Percentiles rank a stretch among this genome's conserved stretches.
These are phyloP conservation scores for Zenarchopterus dispar DNA, from an alignment of 2,797 vertebrate species.

Conservation along the genomic window DNA sequence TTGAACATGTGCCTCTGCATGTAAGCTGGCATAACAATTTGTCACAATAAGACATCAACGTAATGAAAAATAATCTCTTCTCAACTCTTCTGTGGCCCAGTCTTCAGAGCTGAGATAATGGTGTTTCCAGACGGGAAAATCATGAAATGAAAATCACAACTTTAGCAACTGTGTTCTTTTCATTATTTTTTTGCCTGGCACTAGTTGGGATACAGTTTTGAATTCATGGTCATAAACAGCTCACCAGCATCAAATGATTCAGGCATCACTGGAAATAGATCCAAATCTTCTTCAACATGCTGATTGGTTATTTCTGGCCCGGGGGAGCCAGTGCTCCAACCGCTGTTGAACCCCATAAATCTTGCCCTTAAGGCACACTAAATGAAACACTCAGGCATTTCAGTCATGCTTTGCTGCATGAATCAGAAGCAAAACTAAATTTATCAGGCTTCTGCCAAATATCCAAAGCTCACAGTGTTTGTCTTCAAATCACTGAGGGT, in stretches of 20 bases:
- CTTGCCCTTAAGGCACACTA: conserved; percentile 38
- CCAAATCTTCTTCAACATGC: conserved; percentile 19
- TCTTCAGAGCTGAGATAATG: background rate
- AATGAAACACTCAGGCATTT: conserved; percentile 44
- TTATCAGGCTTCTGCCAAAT: background rate
- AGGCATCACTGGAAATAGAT: conserved; percentile 52
- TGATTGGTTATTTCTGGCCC: conserved; percentile 51
- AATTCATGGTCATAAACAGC: conserved; percentile 32
- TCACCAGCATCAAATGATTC: conserved; percentile 38
- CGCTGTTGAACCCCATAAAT: conserved; percentile 25
- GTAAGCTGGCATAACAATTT: conserved; percentile 19
- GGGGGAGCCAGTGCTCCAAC: conserved; percentile 18
- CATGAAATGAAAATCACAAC: background rate
- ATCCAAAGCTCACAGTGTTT: too few species aligned
- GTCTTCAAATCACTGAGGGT: too few species aligned
- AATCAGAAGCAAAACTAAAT: conserved; percentile 26
- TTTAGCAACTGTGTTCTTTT: background rate
- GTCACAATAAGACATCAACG: conserved; percentile 23
- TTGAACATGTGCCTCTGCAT: background rate
- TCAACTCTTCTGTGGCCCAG: background rate
- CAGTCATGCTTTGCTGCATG: conserved; percentile 21
- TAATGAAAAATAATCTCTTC: background rate
- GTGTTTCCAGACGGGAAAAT: too few species aligned
- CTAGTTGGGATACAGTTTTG: background rate
- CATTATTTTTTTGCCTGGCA: background rate